Percentiles rank a stretch among this genome's conserved stretches.
These are phyloP conservation scores for Stegana nigrithorax DNA, from an alignment of 2,888 invertebrate species.

Conservation along the genomic window DNA sequence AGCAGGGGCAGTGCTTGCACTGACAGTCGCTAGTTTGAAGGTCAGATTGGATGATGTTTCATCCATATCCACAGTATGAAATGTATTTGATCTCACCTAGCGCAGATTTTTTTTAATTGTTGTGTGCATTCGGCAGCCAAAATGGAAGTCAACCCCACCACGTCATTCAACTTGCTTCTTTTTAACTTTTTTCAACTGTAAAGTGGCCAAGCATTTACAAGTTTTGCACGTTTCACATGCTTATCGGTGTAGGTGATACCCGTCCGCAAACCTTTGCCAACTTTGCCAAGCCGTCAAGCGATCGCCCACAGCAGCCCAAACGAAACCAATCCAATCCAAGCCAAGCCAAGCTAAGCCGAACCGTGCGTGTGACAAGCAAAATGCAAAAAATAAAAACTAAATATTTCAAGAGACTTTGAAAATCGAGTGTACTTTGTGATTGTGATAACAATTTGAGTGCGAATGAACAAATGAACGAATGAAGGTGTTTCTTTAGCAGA, in stretches of 20 bases:
- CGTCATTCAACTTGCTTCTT: too few species aligned
- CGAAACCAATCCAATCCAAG: too few species aligned
- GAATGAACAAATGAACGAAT: neutral
- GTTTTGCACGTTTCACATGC: conserved; percentile 7
- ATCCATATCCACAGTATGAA: too few species aligned
- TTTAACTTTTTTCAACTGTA: neutral
- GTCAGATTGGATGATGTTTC: too few species aligned
- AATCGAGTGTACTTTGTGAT: conserved; percentile 4
- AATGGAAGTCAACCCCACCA: too few species aligned
- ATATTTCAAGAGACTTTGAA: conserved; percentile 10
- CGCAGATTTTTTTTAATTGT: too few species aligned
- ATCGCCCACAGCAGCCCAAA: neutral
- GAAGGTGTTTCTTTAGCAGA: neutral
- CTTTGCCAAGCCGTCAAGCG: too few species aligned
- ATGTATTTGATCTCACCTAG: too few species aligned
- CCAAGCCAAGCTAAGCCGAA: too few species aligned
- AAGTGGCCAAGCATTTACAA: conserved; percentile 9
- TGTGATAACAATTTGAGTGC: neutral
- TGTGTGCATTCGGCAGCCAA: too few species aligned
- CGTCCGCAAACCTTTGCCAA: too few species aligned
- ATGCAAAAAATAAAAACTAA: neutral
- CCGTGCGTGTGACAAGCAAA: neutral
- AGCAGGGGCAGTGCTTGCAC: too few species aligned
- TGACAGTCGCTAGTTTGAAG: neutral
- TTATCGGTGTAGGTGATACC: neutral